Base-by-base conservation (phyloP, 2,888 invertebrate species). In the Pristionchus arcanus region DNA sequence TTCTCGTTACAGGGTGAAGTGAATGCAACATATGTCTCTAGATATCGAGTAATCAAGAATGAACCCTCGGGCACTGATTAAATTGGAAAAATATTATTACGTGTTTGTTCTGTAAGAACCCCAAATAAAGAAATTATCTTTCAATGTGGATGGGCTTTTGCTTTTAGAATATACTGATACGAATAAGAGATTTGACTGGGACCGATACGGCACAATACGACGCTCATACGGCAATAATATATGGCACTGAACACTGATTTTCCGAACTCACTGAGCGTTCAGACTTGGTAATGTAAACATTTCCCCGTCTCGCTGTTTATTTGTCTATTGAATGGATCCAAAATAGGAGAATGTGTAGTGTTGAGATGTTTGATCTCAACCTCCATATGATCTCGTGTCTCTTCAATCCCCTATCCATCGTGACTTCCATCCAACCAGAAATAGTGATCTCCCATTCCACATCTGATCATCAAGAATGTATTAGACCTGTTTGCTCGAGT, bases 1-100 rank as follows among this genome's bases (percentile, higher is more conserved):
- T 5, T 21, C 11, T 19, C 37, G 7, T 74, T 74, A 5, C 37
- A 74, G 74, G 74, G 37, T 37, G 34, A 74, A 21, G 16, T 74
- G 4, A 74, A 74, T 74, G 74, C 74, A 21, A 74, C 74, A 16
- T 74, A 74, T 37, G 16, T 74, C 13, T 74, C 74, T 34, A 21
- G 74, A 37, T 74, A 74, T 74, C 74, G 74, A 37, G 74, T 74
- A 16, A 74, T 74, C 74, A 34, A 74, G 34, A 74, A 74, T 74
- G 34, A 74, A 37, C 74, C 74, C 11, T 74, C 34, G 34, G 68
- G 68, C 25, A 68, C 68, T 28, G 68, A 74, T 37, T 74, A 19
- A 74, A 37, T 21, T 16, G n/a, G 5, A 28, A 68, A 16, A 21
- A 2, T 31, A 37, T 21, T 9, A 37, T 34, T 74, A 37, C 34